Conservation (phyloP, 2,797 vertebrate species). For the Miichthys miiuy region DNA sequence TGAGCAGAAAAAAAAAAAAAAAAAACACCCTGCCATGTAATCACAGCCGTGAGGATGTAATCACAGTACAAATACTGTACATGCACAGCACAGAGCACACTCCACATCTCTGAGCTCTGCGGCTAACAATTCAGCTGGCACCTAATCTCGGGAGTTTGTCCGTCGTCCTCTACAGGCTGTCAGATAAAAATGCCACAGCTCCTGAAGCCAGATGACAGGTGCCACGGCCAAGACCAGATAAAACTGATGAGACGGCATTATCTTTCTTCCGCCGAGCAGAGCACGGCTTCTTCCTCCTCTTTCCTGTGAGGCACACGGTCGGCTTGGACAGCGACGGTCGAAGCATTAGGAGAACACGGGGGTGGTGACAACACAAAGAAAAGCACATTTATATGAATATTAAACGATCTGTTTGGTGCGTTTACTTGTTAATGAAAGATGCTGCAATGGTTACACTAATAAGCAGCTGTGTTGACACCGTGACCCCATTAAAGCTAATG, state of each 20-base stretch:
- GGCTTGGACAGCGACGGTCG: neutral
- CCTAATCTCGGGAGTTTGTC: conserved; percentile 41
- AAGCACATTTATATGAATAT: neutral
- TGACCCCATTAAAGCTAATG: neutral
- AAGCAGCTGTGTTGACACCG: conserved; percentile 5
- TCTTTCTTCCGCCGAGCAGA: conserved; percentile 30
- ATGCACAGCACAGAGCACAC: neutral
- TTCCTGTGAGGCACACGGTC: neutral
- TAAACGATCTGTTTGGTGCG: neutral
- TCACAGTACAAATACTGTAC: neutral
- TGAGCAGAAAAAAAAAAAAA: neutral
- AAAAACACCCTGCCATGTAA: neutral
- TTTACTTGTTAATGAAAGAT: neutral
- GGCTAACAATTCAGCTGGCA: conserved; percentile 21
- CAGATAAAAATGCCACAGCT: conserved; percentile 53
- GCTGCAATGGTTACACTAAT: conserved; percentile 4
- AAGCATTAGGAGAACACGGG: neutral
- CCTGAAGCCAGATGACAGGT: conserved; percentile 62
- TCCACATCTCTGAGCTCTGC: conserved; percentile 8
- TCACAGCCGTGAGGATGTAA: conserved; percentile 10
- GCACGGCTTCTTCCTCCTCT: neutral
- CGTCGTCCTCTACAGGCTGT: conserved; percentile 25
- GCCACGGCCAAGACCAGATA: conserved; percentile 61
- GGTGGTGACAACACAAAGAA: neutral
- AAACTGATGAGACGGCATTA: conserved; percentile 64